Evolutionary conservation across 1,140 invertebrate species (phyloP).

Genomic region (Dermatophagoides farinae): DNA sequence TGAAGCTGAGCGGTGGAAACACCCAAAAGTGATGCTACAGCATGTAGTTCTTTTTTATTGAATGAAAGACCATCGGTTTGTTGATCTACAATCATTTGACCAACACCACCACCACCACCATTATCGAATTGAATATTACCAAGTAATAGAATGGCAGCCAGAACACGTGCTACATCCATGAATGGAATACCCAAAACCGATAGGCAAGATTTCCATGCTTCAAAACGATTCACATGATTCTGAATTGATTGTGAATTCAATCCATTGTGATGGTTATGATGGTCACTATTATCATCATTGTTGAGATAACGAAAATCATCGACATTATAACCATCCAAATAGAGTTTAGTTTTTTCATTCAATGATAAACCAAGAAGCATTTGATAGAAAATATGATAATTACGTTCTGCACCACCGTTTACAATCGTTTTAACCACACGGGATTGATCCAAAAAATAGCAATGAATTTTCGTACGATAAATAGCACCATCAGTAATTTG

Average conservation of each 20-base stretch:
- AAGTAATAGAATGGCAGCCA: slow-evolving; percentile 67
- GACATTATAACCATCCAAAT: slow-evolving; percentile 58
- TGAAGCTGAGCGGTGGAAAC: slow-evolving; percentile 52
- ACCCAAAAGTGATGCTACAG: slow-evolving; percentile 59
- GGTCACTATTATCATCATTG: slow-evolving; percentile 43
- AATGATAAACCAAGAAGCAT: slow-evolving; percentile 68
- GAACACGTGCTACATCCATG: slow-evolving; percentile 68
- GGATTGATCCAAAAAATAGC: slow-evolving; percentile 60
- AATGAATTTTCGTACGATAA: slow-evolving; percentile 85
- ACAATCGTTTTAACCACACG: slow-evolving; percentile 52
- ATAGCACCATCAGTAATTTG: slow-evolving; percentile 85
- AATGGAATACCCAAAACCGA: slow-evolving; percentile 71
- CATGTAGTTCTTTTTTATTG: slow-evolving; percentile 38
- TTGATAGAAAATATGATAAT: slow-evolving; percentile 94
- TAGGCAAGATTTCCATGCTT: slow-evolving; percentile 52
- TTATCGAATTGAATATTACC: slow-evolving; percentile 74
- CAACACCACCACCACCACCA: too few relatives aligned
- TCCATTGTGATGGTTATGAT: slow-evolving; percentile 39
- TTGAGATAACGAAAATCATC: slow-evolving; percentile 58
- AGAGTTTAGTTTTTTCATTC: slow-evolving; percentile 54
- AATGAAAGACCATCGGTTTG: neutral
- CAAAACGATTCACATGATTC: slow-evolving; percentile 31
- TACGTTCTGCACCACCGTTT: slow-evolving; percentile 50
- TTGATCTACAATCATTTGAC: neutral
- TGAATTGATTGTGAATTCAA: too few relatives aligned